phyloP scores from a whole-genome alignment of 2,888 invertebrate species.

The Eupeodes latifasciatus region DNA sequence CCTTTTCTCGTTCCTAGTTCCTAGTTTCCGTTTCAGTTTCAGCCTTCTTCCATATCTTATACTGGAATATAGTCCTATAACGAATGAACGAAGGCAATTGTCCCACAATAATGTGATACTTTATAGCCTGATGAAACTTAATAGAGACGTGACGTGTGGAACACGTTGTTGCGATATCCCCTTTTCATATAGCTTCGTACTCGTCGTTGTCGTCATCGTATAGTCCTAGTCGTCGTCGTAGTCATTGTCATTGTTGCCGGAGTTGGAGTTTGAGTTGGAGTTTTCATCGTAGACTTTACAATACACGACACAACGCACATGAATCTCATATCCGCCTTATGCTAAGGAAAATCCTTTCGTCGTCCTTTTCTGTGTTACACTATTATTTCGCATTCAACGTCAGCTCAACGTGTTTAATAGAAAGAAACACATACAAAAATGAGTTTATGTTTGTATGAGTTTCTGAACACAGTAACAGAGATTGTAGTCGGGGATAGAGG shows the following conservation, averaged over 20 bases:
- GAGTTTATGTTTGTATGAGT: neutral
- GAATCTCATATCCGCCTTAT: constrained; percentile 74
- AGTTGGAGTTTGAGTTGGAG: constrained; percentile 9
- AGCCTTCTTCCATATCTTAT: neutral
- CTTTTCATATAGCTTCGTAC: constrained; percentile 28
- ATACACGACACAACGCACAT: constrained; percentile 66
- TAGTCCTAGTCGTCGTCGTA: neutral
- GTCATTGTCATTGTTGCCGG: neutral
- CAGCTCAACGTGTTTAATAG: constrained; percentile 9
- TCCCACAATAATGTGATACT: constrained; percentile 76
- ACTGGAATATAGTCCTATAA: constrained; percentile 40
- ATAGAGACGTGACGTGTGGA: constrained; percentile 75
- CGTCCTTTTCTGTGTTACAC: constrained; percentile 50
- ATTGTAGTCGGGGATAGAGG: neutral
- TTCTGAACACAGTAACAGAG: neutral
- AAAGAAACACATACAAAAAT: constrained; percentile 4
- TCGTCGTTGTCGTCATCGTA: neutral
- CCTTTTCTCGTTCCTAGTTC: neutral
- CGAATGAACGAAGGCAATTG: constrained; percentile 75
- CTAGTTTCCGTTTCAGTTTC: neutral
- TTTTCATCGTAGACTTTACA: constrained; percentile 48
- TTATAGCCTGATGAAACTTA: constrained; percentile 76
- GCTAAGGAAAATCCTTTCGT: constrained; percentile 62
- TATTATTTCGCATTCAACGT: constrained; percentile 68
- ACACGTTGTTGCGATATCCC: constrained; percentile 74